Evolutionary conservation across 1,140 invertebrate genomes (phyloP).

Genomic region (Diachasma alloeum): DNA sequence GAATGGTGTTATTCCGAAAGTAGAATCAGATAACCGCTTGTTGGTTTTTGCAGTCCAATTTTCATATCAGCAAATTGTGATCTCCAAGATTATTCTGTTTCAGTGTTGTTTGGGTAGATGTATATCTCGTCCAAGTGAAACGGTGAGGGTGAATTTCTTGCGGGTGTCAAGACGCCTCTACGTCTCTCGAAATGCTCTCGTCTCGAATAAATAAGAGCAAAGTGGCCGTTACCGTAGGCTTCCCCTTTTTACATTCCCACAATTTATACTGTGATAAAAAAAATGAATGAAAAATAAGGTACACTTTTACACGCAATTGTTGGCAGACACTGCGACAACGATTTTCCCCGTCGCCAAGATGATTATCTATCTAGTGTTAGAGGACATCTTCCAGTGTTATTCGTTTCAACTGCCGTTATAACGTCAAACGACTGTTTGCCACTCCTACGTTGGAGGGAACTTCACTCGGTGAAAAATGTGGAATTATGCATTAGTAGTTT

Average conservation of each 20-base stretch:
- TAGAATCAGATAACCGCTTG: background rate
- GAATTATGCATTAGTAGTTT: slow-evolving; percentile 10
- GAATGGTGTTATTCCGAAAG: background rate
- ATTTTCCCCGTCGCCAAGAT: slow-evolving; percentile 34
- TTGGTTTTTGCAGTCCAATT: slow-evolving; percentile 10
- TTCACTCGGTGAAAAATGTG: background rate
- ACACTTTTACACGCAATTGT: background rate
- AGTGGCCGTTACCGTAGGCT: slow-evolving; percentile 29
- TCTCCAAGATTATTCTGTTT: slow-evolving; percentile 7
- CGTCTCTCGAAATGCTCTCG: slow-evolving; percentile 19
- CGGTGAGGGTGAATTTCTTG: background rate
- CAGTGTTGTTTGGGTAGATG: background rate
- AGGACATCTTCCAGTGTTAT: slow-evolving; percentile 20
- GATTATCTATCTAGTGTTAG: slow-evolving; percentile 32
- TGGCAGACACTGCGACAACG: slow-evolving; percentile 28
- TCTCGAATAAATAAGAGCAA: slow-evolving; percentile 33
- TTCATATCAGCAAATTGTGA: slow-evolving; percentile 6
- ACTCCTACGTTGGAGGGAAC: background rate
- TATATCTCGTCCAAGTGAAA: background rate
- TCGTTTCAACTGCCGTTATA: slow-evolving; percentile 11
- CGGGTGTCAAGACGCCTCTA: background rate
- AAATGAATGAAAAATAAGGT: slow-evolving; percentile 1
- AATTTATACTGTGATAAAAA: slow-evolving; percentile 20
- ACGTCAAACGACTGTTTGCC: background rate
- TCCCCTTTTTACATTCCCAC: background rate